Base-by-base conservation (phyloP, 1,140 invertebrate genomes). In the Macrobrachium rosenbergii region DNA sequence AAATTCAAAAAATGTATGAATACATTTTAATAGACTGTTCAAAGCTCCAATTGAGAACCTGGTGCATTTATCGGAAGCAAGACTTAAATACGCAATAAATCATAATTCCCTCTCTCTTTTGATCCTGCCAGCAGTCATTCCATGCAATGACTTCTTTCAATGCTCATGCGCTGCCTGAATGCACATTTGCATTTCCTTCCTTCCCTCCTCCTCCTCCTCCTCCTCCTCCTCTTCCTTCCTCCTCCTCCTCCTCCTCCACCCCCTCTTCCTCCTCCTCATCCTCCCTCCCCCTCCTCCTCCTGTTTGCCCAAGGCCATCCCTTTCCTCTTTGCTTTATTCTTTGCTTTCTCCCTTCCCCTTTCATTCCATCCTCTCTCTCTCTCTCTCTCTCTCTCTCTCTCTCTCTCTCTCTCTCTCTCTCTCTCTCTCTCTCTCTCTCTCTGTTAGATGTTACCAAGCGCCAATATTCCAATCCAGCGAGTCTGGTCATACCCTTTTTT, bases 51-150 rank as follows among this genome's bases (percentile, higher is more conserved):
- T 3, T 37, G 28, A 37, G 28, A 37, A 37, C 28, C 28, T 3
- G 28, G 1, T 37, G 28, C 28, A 37, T 37, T 37, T 37, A 37
- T 37, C 28, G 28, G 28, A 37, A 37, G 28, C 1, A 37, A 37
- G 28, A 37, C 28, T 37, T 37, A 37, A n/a, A 37, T 3, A 3
- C 28, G 28, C 28, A 37, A 37, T 37, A 37, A 37, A 37, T 37
- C 28, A 37, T 3, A 37, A 75, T 28, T 78, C 76, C 58, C 76
- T 78, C 76, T 78, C 76, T 78, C 76, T 78, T 43, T 19, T 58
- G 17, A 52, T 52, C 21, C 45, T 19, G 17, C 8, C 76, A 43
- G 11, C 37, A 2, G 12, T 72, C n/a, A 2, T n/a, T 72, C 67
- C 19, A 72, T 37, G 67, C 5, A 28, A 19, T 14, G 12, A 7